Conservation (phyloP, 2,113 vertebrate species). For the Siniperca knerii region DNA sequence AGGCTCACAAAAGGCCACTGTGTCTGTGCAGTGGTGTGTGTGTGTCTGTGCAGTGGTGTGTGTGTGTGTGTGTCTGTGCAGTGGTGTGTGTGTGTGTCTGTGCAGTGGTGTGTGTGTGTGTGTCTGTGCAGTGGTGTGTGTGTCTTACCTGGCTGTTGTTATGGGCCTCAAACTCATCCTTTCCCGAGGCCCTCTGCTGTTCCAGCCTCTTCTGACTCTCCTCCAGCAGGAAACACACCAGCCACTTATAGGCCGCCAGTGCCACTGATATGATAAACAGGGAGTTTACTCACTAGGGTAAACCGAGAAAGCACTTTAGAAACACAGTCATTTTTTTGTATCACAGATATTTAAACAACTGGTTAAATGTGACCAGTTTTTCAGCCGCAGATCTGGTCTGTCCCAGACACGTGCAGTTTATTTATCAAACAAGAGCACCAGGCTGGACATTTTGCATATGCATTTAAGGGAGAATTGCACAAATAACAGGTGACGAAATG, state of each 20-base stretch:
- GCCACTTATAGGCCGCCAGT: slow-evolving; percentile 91
- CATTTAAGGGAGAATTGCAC: no score
- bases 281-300: neutral
- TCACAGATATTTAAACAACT: neutral
- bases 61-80: neutral
- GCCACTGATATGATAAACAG: slow-evolving; percentile 77
- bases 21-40: neutral
- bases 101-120: no score
- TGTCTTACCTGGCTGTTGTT: slow-evolving; percentile 91
- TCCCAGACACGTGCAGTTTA: no score
- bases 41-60: no score
- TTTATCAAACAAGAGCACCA: no score
- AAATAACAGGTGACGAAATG: no score
- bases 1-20: neutral
- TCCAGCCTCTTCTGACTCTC: slow-evolving; percentile 85
- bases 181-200: slow-evolving; percentile 78
- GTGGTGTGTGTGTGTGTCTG: neutral
- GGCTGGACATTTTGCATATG: no score
- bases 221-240: slow-evolving; percentile 92
- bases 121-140: neutral
- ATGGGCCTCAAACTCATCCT: slow-evolving; percentile 88
- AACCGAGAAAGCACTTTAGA: neutral
- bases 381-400: neutral
- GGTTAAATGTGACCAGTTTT: neutral
- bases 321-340: neutral